phyloP scores from a whole-genome alignment of 2,888 invertebrate genomes.

The Stomorhina lunata region DNA sequence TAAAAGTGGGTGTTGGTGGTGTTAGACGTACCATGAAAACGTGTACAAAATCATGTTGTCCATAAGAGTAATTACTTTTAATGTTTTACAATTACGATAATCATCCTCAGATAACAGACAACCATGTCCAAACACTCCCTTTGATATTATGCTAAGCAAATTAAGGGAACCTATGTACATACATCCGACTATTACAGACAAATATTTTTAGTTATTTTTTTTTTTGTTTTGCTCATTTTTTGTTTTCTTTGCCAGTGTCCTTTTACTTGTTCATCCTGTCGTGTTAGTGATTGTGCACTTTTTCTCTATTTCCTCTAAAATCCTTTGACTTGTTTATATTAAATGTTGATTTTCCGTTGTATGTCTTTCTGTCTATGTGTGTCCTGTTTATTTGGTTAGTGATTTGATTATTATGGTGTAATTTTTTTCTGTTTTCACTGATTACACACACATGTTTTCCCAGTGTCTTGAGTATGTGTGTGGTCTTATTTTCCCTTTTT shows the following conservation, averaged over 20 bases:
- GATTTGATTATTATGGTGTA: conserved; percentile 40
- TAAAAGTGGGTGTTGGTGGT: no score
- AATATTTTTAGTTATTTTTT: not conserved
- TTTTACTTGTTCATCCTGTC: no score
- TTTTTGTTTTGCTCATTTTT: not conserved
- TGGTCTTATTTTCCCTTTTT: not conserved
- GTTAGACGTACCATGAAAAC: not conserved
- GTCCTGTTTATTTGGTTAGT: conserved; percentile 1
- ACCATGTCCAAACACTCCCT: not conserved
- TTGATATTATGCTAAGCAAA: not conserved
- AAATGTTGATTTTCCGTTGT: not conserved
- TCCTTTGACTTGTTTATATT: not conserved
- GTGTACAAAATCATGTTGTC: conserved; percentile 34
- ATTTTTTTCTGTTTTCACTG: not conserved
- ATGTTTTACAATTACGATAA: conserved; percentile 60
- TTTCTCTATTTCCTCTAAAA: not conserved
- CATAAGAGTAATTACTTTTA: conserved; percentile 55
- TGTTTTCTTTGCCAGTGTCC: no score
- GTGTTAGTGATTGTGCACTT: not conserved
- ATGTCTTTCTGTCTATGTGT: no score
- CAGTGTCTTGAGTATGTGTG: not conserved
- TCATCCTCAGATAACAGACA: conserved; percentile 38
- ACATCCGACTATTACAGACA: not conserved
- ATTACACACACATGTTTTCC: no score
- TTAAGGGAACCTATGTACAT: not conserved